phyloP scores from a whole-genome alignment of 2,888 invertebrate genomes.

The Dendrolimus pini region DNA sequence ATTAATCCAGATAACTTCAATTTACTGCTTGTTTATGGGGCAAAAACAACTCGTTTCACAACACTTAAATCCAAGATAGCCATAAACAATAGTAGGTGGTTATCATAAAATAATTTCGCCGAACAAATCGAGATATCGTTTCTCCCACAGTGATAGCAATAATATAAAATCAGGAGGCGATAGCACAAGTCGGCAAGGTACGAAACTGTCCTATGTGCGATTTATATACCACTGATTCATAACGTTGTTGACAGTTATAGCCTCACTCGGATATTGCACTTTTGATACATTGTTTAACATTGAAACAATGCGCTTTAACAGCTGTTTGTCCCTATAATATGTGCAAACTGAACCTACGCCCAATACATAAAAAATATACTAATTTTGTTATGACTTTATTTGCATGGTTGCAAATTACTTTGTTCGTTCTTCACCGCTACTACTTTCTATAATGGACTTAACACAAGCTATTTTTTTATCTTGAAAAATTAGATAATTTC shows the following conservation, averaged over 20 bases:
- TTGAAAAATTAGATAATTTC: too few relatives aligned
- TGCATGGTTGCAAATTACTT: too few relatives aligned
- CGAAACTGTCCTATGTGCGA: slow-evolving; percentile 52
- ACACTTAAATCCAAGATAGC: slow-evolving; percentile 4
- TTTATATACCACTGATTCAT: slow-evolving; percentile 71
- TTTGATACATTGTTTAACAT: slow-evolving; percentile 28
- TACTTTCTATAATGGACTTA: too few relatives aligned
- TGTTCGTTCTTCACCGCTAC: too few relatives aligned
- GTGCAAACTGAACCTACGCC: too few relatives aligned
- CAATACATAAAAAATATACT: too few relatives aligned
- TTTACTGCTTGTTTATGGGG: too few relatives aligned
- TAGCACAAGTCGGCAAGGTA: slow-evolving; percentile 35
- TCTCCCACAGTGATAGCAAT: slow-evolving; percentile 43
- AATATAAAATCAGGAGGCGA: slow-evolving; percentile 58
- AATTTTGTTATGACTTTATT: too few relatives aligned
- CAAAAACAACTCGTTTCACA: neutral
- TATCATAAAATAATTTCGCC: slow-evolving; percentile 49
- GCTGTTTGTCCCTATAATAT: too few relatives aligned
- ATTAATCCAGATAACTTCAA: too few relatives aligned
- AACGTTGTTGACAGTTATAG: slow-evolving; percentile 65
- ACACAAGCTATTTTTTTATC: too few relatives aligned
- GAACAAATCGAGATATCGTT: slow-evolving; percentile 45
- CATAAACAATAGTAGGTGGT: slow-evolving; percentile 7
- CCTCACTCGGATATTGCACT: slow-evolving; percentile 65
- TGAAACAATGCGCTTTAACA: slow-evolving; percentile 2